Evolutionary conservation across 1,140 invertebrate species (phyloP).

Genomic region (Drosophila persimilis): DNA sequence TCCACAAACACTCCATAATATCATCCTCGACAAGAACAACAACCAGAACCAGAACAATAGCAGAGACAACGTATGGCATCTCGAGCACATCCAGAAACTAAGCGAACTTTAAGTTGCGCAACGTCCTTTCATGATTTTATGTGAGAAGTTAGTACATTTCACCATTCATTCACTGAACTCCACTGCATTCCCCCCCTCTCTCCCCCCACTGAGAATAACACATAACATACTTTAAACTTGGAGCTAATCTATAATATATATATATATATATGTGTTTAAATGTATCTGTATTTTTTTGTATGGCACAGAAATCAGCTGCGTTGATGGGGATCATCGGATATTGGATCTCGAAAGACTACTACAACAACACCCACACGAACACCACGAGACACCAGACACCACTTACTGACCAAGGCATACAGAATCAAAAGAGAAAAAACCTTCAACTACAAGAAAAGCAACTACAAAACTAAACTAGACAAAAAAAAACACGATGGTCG

Average conservation of each 20-base stretch:
- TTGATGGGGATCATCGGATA: conserved; percentile 40
- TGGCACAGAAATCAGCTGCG: conserved; percentile 72
- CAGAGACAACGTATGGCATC: conserved; percentile 36
- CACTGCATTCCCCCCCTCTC: background rate
- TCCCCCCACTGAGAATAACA: conserved; percentile 5
- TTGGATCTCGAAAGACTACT: conserved; percentile 8
- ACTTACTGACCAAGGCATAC: conserved; percentile 58
- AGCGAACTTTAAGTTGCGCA: conserved; percentile 75
- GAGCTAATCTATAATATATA: background rate
- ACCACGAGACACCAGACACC: conserved; percentile 14
- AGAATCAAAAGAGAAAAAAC: conserved; percentile 55
- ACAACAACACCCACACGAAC: conserved; percentile 15
- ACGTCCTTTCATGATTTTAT: conserved; percentile 72
- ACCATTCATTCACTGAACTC: conserved; percentile 12
- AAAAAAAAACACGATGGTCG: conserved; percentile 69
- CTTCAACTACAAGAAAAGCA: conserved; percentile 28
- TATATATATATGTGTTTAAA: too few species aligned
- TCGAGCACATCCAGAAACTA: conserved; percentile 39
- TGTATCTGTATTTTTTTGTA: background rate
- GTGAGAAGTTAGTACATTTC: conserved; percentile 73
- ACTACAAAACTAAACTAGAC: conserved; percentile 60
- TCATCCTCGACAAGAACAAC: conserved; percentile 22
- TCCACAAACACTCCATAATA: conserved; percentile 39
- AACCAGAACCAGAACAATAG: conserved; percentile 32
- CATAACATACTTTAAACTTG: background rate